A percentile compares a stretch with the other conserved stretches of the same genome.
Evolutionary conservation across 2,797 vertebrate genomes (phyloP).

Genomic region (Pitangus sulphuratus): DNA sequence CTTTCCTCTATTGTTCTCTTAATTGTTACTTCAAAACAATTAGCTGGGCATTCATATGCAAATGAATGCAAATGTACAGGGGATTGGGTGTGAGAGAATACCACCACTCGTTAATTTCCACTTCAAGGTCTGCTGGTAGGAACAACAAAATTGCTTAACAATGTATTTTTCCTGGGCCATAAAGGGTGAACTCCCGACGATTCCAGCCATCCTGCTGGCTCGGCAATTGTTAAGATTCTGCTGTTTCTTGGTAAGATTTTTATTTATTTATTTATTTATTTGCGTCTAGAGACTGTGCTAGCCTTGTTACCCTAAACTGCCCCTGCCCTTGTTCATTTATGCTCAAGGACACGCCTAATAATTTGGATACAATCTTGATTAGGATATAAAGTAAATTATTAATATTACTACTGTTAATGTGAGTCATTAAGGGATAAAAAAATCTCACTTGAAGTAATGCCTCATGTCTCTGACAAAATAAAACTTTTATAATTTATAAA

Average conservation of each 20-base stretch:
- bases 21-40: slow-evolving; percentile 87
- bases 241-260: slow-evolving; percentile 41
- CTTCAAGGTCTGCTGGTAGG: slow-evolving; percentile 77
- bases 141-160: slow-evolving; percentile 74
- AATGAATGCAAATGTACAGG: slow-evolving; percentile 77
- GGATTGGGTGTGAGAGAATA: slow-evolving; percentile 73
- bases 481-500: slow-evolving; percentile 65
- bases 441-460: background rate
- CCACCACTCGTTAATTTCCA: slow-evolving; percentile 79
- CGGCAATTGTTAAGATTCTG: slow-evolving; percentile 60
- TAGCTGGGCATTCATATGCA: slow-evolving; percentile 83
- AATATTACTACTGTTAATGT: background rate
- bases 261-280: background rate
- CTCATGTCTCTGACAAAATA: slow-evolving; percentile 36
- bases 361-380: background rate
- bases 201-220: slow-evolving; percentile 66
- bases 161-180: slow-evolving; percentile 65
- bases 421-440: slow-evolving; percentile 27
- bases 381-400: slow-evolving; percentile 39
- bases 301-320: slow-evolving; percentile 33
- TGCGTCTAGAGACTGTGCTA: background rate
- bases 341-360: background rate
- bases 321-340: slow-evolving; percentile 1
- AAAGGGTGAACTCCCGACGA: slow-evolving; percentile 49
- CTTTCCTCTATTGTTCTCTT: slow-evolving; percentile 82